Base-by-base conservation (phyloP, 2,888 invertebrate species). In the Plutella xylostella region DNA sequence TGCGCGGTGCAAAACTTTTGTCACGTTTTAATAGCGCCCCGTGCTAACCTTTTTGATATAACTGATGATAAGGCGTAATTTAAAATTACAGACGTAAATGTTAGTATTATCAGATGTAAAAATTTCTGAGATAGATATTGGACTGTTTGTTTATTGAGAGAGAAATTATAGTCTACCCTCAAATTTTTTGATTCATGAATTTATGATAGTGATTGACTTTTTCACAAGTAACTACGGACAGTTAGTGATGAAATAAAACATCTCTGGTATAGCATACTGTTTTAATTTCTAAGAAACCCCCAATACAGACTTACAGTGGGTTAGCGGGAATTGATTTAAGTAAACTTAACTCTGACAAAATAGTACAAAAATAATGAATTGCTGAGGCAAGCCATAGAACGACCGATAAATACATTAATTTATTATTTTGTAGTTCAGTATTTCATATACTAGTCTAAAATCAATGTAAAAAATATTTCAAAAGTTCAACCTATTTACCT, bases 221-320 rank as follows among this genome's bases (percentile, higher is more conserved):
- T n/a, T n/a, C n/a, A n/a, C 25, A 25, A 7, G 9, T 25, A 7
- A 25, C 6, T 25, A 28, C 1, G 14, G 15, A 11, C 7, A 30
- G 31, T 11, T 19, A 43, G 39, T 18, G 41, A 47, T 44, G 47
- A 77, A 80, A 80, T 82, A 73, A 82, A 82, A 82, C 76, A 74
- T 59, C 63, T 51, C 54, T 62, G 45, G 47, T 73, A 76, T 78
- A 83, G 83, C 83, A 82, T 83, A 83, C 79, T 80, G 79, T 82
- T 82, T 82, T 82, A 83, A 82, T 83, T 80, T 82, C 82, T 82
- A 83, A 79, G 65, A 79, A 75, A 79, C 82, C 82, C 78, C 77
- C 74, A 71, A 74, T 82, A 80, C 78, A 79, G 76, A 77, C 74
- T 70, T 74, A 79, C 72, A 77, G 70, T 74, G 78, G 80, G 79